Base-by-base conservation (phyloP, 2,888 invertebrate species). In the Amiota communis region DNA sequence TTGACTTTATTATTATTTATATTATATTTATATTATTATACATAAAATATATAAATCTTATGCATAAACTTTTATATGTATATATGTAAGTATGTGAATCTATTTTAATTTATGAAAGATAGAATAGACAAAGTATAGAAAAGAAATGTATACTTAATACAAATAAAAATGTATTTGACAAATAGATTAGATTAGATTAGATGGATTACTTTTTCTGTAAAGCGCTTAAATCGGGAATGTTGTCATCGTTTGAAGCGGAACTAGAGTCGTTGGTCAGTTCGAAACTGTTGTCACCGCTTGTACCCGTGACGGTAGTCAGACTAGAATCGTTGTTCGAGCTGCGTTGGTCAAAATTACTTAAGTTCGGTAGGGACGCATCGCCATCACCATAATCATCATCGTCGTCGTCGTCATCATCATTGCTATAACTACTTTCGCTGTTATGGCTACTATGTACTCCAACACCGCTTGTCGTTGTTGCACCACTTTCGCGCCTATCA, bases 241-340 rank as follows among this genome's bases (percentile, higher is more conserved):
- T 87, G 46, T 83, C 83, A 53, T 87, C 87, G 73, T 82, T 85
- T 0, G 82, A 84, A 12, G 82, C 72, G 59, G 78, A 81, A 71
- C 80, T 88, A 36, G 85, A 87, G 70, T 88, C 88, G 74, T 88
- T 87, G 72, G 87, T 88, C 15, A 88, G 74, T 46, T 88, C 88
- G 75, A 88, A 88, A 71, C 88, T 89, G 74, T 88, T 89, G 13
- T 89, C 89, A 12, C 88, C 89, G 73, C 88, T 89, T 10, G 88
- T 89, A 36, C 87, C 88, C 2, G 89, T 89, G 9, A 89, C 89
- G 57, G 88, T 89, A 2, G 89, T 89, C 63, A 89, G 80, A 75
- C 89, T 89, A 13, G 89, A 89, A 75, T 89, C 89, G 72, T 89
- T 88, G 74, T 88, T 87, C 10, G 88, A 88, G 72, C 81, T 87